Evolutionary conservation across 2,888 invertebrate genomes (phyloP).

Genomic region (Caenorhabditis virilis): DNA sequence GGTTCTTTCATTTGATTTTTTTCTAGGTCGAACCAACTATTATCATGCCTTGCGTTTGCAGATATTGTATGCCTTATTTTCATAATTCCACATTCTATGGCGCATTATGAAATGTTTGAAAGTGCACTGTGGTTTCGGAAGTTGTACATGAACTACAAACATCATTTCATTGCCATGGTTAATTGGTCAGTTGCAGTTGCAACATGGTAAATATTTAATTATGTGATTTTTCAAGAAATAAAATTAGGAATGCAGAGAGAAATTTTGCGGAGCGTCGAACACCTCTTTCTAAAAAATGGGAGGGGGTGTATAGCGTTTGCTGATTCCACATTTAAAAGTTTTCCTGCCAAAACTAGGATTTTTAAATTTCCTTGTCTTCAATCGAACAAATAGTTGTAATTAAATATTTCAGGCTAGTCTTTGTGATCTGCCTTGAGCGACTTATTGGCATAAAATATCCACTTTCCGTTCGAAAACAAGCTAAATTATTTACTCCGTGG

Average conservation of each 20-base stretch:
- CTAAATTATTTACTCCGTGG: constrained; percentile 31
- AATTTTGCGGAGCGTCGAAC: neutral
- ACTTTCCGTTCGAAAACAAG: constrained; percentile 48
- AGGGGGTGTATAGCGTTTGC: neutral
- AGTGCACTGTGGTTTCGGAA: constrained; percentile 57
- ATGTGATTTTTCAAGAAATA: neutral
- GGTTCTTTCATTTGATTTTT: neutral
- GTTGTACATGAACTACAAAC: constrained; percentile 58
- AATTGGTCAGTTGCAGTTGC: constrained; percentile 66
- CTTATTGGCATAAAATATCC: constrained; percentile 64
- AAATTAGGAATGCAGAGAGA: neutral
- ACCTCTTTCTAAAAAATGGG: neutral
- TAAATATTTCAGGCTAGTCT: constrained; percentile 59
- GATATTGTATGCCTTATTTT: constrained; percentile 64
- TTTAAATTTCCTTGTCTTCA: too few species aligned
- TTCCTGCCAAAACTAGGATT: constrained; percentile 17
- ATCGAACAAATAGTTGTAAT: too few species aligned
- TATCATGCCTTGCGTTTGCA: constrained; percentile 62
- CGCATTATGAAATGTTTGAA: constrained; percentile 59
- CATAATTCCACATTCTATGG: constrained; percentile 64
- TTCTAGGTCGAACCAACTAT: constrained; percentile 60
- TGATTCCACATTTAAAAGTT: neutral
- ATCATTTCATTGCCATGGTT: constrained; percentile 60
- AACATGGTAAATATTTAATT: constrained; percentile 51
- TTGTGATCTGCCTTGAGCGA: constrained; percentile 62